Evolutionary conservation across 2,888 invertebrate genomes (phyloP).

Genomic region (Aromia moschata): DNA sequence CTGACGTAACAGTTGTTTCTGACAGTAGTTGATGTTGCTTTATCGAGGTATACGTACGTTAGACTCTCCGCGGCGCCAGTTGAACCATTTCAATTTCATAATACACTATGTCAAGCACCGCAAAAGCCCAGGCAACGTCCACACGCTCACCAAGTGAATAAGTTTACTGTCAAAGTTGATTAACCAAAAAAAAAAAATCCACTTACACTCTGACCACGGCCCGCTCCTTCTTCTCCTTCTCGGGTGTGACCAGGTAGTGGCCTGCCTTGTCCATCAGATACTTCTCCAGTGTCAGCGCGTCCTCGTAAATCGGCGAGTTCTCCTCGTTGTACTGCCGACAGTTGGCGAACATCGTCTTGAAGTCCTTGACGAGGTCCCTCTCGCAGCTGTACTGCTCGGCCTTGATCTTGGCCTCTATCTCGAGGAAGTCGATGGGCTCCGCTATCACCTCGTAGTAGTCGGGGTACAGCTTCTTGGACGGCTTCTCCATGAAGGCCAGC

Average conservation of each 20-base stretch:
- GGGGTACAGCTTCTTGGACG: slow-evolving; percentile 92
- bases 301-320: slow-evolving; percentile 93
- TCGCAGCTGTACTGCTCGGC: slow-evolving; percentile 82
- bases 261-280: slow-evolving; percentile 84
- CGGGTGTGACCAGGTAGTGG: slow-evolving; percentile 69
- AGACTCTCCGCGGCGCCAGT: no score
- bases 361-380: slow-evolving; percentile 88
- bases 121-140: no score
- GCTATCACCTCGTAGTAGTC: slow-evolving; percentile 95
- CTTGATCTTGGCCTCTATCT: slow-evolving; percentile 91
- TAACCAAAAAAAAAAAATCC: background rate
- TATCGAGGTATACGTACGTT: no score
- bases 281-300: slow-evolving; percentile 88
- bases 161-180: no score
- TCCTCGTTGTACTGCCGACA: slow-evolving; percentile 98
- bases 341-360: slow-evolving; percentile 95
- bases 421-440: slow-evolving; percentile 94
- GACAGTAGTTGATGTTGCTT: no score
- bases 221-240: slow-evolving; percentile 63
- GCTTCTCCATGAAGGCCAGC: slow-evolving; percentile 95
- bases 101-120: no score
- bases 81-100: no score
- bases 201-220: slow-evolving; percentile 59
- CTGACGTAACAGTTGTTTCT: no score
- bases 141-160: no score